These are phyloP conservation scores for Drosophila ficusphila DNA, from an alignment of 1,140 invertebrate genomes.

Conservation along the genomic window DNA sequence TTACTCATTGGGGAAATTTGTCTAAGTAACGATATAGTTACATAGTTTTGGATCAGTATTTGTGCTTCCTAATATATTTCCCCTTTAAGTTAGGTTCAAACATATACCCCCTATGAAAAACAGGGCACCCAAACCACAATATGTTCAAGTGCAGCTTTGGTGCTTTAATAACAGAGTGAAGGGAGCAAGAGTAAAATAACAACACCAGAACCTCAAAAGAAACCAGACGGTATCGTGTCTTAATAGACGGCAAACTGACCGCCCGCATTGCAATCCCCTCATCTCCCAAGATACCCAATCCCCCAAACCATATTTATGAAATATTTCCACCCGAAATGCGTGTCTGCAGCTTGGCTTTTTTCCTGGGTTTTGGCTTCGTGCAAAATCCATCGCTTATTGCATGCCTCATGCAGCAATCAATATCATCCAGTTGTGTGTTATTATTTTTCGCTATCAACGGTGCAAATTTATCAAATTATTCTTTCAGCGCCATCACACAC, in stretches of 20 bases:
- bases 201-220: conserved; percentile 22
- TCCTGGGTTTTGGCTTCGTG: conserved; percentile 40
- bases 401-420: conserved; percentile 53
- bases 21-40: too few species aligned
- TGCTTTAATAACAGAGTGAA: conserved; percentile 71
- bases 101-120: not conserved
- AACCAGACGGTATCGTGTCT: conserved; percentile 65
- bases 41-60: too few species aligned
- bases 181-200: conserved; percentile 27
- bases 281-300: not conserved
- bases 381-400: conserved; percentile 35
- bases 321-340: conserved; percentile 69
- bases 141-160: conserved; percentile 59
- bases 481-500: conserved; percentile 42
- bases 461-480: conserved; percentile 69
- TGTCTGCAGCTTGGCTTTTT: conserved; percentile 50
- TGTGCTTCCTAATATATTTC: too few species aligned
- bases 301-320: not conserved
- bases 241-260: conserved; percentile 62
- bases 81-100: too few species aligned
- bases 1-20: too few species aligned
- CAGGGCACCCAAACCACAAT: conserved; percentile 37
- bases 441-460: conserved; percentile 68
- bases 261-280: conserved; percentile 52
- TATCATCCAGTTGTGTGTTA: conserved; percentile 32